A percentile compares a stretch with the other conserved stretches of the same genome.
Evolutionary conservation across 2,888 invertebrate species (phyloP).

Genomic region (Rapana venosa): DNA sequence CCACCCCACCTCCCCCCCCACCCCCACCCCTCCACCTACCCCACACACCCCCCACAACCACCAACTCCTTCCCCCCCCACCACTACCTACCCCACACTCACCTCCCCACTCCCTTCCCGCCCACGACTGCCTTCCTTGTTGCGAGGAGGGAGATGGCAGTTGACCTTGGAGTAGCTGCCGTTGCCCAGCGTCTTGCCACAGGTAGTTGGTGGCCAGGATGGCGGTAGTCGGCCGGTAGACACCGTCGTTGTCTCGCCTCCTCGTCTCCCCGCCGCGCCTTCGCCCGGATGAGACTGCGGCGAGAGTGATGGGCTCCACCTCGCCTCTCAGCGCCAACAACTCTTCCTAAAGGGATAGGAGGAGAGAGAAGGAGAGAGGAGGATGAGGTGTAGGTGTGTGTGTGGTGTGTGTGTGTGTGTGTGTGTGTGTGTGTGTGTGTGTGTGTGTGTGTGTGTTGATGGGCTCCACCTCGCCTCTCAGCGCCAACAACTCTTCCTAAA

Average conservation of each 20-base stretch:
- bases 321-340: constrained; percentile 66
- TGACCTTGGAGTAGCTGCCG: constrained; percentile 82
- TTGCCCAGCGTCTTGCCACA: constrained; percentile 74
- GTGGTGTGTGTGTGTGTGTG: too few relatives aligned
- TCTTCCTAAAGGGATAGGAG: constrained; percentile 58
- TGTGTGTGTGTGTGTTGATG: too few relatives aligned
- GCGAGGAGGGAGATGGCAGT: constrained; percentile 81
- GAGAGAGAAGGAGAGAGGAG: too few relatives aligned
- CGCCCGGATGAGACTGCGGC: constrained; percentile 53
- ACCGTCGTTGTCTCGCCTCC: constrained; percentile 47
- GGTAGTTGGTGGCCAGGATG: constrained; percentile 72
- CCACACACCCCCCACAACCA: too few relatives aligned
- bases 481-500: constrained; percentile 65
- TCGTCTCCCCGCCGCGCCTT: constrained; percentile 32
- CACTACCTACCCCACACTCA: too few relatives aligned
- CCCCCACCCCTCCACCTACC: too few relatives aligned
- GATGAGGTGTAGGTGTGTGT: too few relatives aligned
- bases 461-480: constrained; percentile 70
- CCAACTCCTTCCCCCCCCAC: too few relatives aligned
- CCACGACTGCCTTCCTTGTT: constrained; percentile 57
- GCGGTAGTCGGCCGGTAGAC: constrained; percentile 74
- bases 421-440: too few relatives aligned
- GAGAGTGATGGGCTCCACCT: constrained; percentile 67
- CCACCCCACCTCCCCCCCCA: too few relatives aligned
- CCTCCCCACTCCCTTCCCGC: constrained; percentile 87